phyloP scores from a whole-genome alignment of 2,113 vertebrate species.

The Canis aureus region DNA sequence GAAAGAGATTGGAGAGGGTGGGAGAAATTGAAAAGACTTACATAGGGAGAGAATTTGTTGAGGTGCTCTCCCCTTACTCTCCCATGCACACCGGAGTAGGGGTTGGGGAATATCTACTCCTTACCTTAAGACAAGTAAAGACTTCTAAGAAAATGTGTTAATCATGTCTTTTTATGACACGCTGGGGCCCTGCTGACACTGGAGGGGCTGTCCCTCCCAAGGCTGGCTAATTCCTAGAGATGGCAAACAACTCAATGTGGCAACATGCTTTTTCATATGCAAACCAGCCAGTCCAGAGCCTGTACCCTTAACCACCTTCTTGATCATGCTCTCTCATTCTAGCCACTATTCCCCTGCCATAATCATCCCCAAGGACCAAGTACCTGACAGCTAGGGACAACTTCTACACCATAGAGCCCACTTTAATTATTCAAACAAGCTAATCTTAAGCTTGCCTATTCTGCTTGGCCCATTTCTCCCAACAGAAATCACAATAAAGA shows the following conservation, averaged over 20 bases:
- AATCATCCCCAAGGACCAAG: not conserved
- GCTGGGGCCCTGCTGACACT: not conserved
- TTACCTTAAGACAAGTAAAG: not conserved
- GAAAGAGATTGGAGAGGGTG: not conserved
- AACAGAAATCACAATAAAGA: not conserved
- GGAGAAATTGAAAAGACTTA: not conserved
- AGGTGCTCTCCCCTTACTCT: not conserved
- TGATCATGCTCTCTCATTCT: not conserved
- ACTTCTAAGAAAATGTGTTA: not conserved
- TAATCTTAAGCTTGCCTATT: not conserved
- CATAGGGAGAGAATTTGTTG: not conserved
- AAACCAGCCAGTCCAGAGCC: not conserved
- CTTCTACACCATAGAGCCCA: not conserved
- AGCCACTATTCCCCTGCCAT: not conserved
- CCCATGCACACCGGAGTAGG: accelerated
- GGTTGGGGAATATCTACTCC: not conserved
- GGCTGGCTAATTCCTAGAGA: not conserved
- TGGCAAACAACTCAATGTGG: not conserved
- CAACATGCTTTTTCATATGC: not conserved
- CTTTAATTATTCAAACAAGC: not conserved
- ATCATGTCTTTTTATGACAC: not conserved
- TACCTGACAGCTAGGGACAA: not conserved
- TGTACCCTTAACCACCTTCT: not conserved
- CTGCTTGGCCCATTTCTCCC: not conserved
- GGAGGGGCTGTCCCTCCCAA: not conserved